Evolutionary conservation across 2,113 vertebrate genomes (phyloP).

Genomic region (Bambusicola thoracicus): DNA sequence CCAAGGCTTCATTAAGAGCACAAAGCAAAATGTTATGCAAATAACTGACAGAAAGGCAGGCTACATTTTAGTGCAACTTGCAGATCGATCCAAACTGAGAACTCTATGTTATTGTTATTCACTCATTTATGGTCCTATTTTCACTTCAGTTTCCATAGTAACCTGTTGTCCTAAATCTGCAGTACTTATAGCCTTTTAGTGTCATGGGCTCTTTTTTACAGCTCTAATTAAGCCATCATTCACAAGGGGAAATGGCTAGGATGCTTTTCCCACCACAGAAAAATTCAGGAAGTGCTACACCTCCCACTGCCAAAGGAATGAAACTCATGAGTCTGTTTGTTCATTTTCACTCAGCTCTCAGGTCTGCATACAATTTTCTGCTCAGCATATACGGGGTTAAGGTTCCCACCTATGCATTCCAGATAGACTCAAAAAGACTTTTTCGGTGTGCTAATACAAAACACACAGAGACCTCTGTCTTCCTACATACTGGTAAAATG

Average conservation of each 20-base stretch:
- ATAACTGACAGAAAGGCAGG: slow-evolving; percentile 30
- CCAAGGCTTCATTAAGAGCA: background rate
- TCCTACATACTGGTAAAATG: slow-evolving; percentile 48
- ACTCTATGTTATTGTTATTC: slow-evolving; percentile 56
- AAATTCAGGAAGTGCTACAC: slow-evolving; percentile 65
- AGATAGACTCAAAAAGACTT: slow-evolving; percentile 42
- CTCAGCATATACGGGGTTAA: slow-evolving; percentile 56
- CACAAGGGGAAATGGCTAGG: slow-evolving; percentile 71
- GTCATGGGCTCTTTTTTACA: slow-evolving; percentile 71
- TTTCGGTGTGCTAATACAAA: slow-evolving; percentile 56
- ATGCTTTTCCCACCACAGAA: slow-evolving; percentile 74
- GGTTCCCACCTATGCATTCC: slow-evolving; percentile 65
- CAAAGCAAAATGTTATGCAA: slow-evolving; percentile 41
- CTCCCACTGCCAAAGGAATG: slow-evolving; percentile 47
- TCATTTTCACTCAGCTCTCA: slow-evolving; percentile 21
- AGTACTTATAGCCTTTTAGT: slow-evolving; percentile 72
- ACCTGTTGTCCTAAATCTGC: slow-evolving; percentile 72
- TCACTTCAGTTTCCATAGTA: slow-evolving; percentile 72
- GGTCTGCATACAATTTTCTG: slow-evolving; percentile 46
- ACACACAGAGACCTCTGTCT: slow-evolving; percentile 61
- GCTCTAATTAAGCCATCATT: slow-evolving; percentile 73
- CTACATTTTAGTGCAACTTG: slow-evolving; percentile 37
- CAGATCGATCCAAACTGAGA: slow-evolving; percentile 46
- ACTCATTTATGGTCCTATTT: slow-evolving; percentile 62
- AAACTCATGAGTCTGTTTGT: slow-evolving; percentile 21